Evolutionary conservation across 2,888 invertebrate species (phyloP).

Genomic region (Mongoloraphidia duomilia): DNA sequence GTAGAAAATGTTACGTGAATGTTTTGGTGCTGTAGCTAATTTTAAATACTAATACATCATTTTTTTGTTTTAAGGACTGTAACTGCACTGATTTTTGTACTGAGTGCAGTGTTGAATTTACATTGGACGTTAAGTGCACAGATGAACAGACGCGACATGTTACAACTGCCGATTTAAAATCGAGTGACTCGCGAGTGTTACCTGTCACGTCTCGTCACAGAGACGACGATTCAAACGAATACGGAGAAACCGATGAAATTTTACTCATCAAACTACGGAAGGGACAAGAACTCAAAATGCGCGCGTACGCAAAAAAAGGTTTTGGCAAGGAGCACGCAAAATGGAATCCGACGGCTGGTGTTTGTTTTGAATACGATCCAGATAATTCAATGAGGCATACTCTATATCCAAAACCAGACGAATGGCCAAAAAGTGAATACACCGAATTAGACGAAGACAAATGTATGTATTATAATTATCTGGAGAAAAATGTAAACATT

Average conservation of each 20-base stretch:
- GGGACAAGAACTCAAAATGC: slow-evolving; percentile 84
- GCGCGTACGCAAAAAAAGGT: slow-evolving; percentile 92
- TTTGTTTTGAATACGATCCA: slow-evolving; percentile 98
- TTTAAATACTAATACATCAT: neutral
- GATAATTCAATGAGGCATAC: slow-evolving; percentile 96
- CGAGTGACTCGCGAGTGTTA: slow-evolving; percentile 78
- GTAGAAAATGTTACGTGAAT: no score
- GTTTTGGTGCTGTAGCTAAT: neutral
- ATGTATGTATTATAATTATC: slow-evolving; percentile 35
- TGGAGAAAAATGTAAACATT: no score
- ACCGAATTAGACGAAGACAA: slow-evolving; percentile 85
- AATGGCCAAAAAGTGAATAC: slow-evolving; percentile 98
- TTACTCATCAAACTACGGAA: slow-evolving; percentile 57
- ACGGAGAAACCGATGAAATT: slow-evolving; percentile 85
- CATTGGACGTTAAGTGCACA: slow-evolving; percentile 85
- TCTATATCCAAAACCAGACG: slow-evolving; percentile 87
- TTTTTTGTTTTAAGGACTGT: slow-evolving; percentile 55
- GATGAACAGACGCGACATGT: slow-evolving; percentile 92
- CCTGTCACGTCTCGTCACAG: slow-evolving; percentile 86
- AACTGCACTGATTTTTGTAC: slow-evolving; percentile 94
- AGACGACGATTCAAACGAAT: slow-evolving; percentile 86
- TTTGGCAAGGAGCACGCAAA: slow-evolving; percentile 99
- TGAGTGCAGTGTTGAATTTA: slow-evolving; percentile 96
- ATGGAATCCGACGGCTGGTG: slow-evolving; percentile 99
- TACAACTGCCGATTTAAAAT: slow-evolving; percentile 90